phyloP scores from a whole-genome alignment of 2,888 invertebrate species.

The Brachypterus glaber region DNA sequence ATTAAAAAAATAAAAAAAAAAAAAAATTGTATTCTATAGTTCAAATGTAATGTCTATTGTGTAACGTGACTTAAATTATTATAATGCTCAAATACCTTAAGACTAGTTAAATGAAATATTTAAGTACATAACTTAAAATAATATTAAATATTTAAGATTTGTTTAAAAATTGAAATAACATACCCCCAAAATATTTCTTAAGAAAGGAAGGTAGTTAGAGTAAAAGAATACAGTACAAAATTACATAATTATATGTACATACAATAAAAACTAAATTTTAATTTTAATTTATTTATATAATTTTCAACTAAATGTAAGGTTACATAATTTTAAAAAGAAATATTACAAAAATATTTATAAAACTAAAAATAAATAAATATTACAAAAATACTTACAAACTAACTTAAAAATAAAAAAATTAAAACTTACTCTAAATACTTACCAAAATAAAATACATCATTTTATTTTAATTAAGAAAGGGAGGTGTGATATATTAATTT shows the following conservation, averaged over 20 bases:
- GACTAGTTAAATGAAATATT: not conserved
- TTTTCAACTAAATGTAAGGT: not conserved
- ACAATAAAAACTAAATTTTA: not conserved
- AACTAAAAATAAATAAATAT: too few species aligned
- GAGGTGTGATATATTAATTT: too few species aligned
- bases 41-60: too few species aligned
- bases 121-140: not conserved
- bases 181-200: not conserved
- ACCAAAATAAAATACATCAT: too few species aligned
- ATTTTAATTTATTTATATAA: too few species aligned
- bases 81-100: not conserved
- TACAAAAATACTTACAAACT: too few species aligned
- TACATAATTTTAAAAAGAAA: not conserved
- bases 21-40: not conserved
- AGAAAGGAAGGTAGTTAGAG: too few species aligned
- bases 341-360: not conserved
- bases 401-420: too few species aligned
- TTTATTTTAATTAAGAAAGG: too few species aligned
- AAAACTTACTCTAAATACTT: too few species aligned
- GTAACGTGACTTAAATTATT: too few species aligned
- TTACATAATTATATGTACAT: not conserved
- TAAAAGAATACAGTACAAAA: not conserved
- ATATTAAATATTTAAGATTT: not conserved
- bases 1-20: too few species aligned
- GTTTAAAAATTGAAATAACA: not conserved